phyloP scores from a whole-genome alignment of 2,113 vertebrate species.

The Donacobius atricapilla region DNA sequence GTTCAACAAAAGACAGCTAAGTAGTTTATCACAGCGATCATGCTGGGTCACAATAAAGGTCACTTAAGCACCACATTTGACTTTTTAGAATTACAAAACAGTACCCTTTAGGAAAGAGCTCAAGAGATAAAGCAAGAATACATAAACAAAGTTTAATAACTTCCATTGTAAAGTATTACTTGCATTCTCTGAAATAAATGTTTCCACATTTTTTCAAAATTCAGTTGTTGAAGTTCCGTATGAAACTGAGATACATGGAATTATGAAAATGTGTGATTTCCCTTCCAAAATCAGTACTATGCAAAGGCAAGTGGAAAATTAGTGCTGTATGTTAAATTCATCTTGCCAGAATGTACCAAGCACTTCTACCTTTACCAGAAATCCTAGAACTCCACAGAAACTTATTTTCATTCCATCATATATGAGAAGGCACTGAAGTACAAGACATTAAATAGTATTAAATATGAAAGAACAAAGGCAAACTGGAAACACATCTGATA shows the following conservation, averaged over 20 bases:
- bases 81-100: neutral
- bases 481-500: neutral
- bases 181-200: neutral
- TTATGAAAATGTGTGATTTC: neutral
- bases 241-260: neutral
- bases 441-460: neutral
- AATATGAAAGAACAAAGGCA: neutral
- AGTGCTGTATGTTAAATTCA: neutral
- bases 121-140: neutral
- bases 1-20: neutral
- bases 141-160: neutral
- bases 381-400: neutral
- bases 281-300: neutral
- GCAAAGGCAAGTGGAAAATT: neutral
- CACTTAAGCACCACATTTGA: neutral
- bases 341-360: neutral
- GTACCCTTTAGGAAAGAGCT: neutral
- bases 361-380: neutral
- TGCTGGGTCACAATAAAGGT: neutral
- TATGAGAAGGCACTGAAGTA: neutral
- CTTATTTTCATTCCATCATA: neutral
- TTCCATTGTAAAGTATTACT: neutral
- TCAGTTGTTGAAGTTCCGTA: neutral
- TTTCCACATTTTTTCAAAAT: neutral
- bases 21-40: neutral